Conservation (phyloP, 2,888 invertebrate genomes). For the Phyllotreta striolata region DNA sequence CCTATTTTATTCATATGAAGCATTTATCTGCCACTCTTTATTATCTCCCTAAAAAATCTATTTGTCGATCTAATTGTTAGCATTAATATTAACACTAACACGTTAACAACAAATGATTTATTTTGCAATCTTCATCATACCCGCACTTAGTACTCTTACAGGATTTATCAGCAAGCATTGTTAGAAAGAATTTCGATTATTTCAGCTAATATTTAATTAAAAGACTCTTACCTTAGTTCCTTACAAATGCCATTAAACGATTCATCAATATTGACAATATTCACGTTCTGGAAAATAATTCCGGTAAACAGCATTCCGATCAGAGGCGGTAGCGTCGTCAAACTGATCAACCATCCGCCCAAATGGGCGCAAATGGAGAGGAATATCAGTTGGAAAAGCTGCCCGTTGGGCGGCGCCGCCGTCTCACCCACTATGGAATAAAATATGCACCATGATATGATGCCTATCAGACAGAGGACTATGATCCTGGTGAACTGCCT, state of each 20-base stretch:
- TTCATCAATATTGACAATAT: conserved; percentile 72
- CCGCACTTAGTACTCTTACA: too few species aligned
- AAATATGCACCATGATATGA: conserved; percentile 78
- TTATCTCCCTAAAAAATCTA: too few species aligned
- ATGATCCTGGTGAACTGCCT: conserved; percentile 58
- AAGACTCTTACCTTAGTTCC: conserved; percentile 71
- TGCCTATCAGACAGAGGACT: conserved; percentile 66
- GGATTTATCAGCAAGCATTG: too few species aligned
- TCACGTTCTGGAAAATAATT: conserved; percentile 77
- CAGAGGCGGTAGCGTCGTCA: conserved; percentile 82
- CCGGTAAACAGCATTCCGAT: conserved; percentile 89
- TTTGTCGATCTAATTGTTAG: too few species aligned
- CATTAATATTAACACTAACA: too few species aligned
- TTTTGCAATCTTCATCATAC: too few species aligned
- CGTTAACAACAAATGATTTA: too few species aligned
- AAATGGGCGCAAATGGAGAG: conserved; percentile 81
- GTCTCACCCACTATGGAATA: conserved; percentile 79
- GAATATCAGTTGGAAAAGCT: conserved; percentile 78
- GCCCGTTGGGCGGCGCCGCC: conserved; percentile 86
- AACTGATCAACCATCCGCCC: conserved; percentile 81
- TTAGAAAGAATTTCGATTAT: too few species aligned
- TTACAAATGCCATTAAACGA: conserved; percentile 72
- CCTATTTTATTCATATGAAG: too few species aligned
- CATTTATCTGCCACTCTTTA: too few species aligned
- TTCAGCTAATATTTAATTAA: background rate